Evolutionary conservation across 2,888 invertebrate species (phyloP).

Genomic region (Abrostola tripartita): DNA sequence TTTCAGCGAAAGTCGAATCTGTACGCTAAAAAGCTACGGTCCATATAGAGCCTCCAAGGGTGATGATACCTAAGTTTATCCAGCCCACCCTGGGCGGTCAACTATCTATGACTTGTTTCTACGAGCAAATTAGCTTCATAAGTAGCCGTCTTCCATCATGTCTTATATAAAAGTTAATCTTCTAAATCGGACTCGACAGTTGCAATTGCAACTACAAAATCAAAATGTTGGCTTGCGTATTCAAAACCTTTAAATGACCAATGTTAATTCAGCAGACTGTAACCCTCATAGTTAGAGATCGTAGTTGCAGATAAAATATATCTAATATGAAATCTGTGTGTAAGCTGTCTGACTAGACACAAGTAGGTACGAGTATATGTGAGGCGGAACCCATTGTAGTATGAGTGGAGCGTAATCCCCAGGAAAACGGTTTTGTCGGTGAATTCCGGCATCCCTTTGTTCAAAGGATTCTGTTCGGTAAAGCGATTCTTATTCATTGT

Average conservation of each 20-base stretch:
- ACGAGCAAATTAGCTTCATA: too few relatives aligned
- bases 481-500: conserved; percentile 5
- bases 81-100: too few relatives aligned
- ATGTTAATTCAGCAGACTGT: neutral
- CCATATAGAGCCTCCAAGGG: too few relatives aligned
- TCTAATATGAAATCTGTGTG: conserved; percentile 4
- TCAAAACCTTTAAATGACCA: neutral
- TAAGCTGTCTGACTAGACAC: neutral
- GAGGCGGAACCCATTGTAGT: neutral
- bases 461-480: conserved; percentile 3
- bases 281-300: neutral
- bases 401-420: neutral
- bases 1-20: too few relatives aligned
- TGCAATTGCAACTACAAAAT: too few relatives aligned
- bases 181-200: too few relatives aligned
- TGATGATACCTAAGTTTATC: too few relatives aligned
- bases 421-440: conserved; percentile 6
- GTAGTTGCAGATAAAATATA: neutral
- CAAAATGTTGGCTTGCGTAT: neutral
- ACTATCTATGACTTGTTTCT: too few relatives aligned
- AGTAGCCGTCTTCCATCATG: too few relatives aligned
- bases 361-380: neutral
- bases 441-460: conserved; percentile 2
- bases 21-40: too few relatives aligned
- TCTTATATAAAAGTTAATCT: too few relatives aligned